These are phyloP conservation scores for Pristionchus japonicus DNA, from an alignment of 2,888 invertebrate genomes.

Conservation along the genomic window DNA sequence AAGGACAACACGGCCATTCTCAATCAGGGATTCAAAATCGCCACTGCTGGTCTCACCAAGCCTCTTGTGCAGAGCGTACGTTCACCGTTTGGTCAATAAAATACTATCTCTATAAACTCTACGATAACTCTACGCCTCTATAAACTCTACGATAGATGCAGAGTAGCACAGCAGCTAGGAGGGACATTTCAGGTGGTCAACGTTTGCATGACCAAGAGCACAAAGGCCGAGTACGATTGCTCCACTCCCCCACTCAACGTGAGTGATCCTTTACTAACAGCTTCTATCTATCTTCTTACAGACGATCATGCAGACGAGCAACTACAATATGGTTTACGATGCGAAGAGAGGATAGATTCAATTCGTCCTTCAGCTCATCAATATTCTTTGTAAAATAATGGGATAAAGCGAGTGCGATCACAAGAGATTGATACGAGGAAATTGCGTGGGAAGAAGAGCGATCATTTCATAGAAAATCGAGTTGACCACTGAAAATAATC, in stretches of 20 bases:
- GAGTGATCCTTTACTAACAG: neutral
- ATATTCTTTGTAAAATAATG: neutral
- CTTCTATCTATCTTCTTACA: neutral
- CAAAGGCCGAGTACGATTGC: neutral
- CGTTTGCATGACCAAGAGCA: slow-evolving; percentile 21
- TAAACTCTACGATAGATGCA: no score
- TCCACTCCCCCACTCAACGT: neutral
- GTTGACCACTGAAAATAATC: neutral
- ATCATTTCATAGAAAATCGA: neutral
- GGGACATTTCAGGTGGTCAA: neutral
- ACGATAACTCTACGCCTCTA: neutral
- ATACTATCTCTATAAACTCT: neutral
- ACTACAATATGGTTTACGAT: slow-evolving; percentile 25
- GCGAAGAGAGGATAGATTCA: slow-evolving; percentile 19
- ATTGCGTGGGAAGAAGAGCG: no score
- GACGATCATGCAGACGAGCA: neutral
- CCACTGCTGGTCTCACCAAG: neutral
- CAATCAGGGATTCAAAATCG: slow-evolving; percentile 21
- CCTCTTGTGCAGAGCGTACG: neutral
- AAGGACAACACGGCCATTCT: neutral
- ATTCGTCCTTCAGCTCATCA: neutral
- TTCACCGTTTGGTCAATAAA: neutral
- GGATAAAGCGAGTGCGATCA: neutral
- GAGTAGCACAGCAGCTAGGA: no score
- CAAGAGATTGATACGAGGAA: neutral